A percentile compares a stretch with the other conserved stretches of the same genome.
Conservation (phyloP, 2,888 invertebrate genomes). For the Cabera pusaria region DNA sequence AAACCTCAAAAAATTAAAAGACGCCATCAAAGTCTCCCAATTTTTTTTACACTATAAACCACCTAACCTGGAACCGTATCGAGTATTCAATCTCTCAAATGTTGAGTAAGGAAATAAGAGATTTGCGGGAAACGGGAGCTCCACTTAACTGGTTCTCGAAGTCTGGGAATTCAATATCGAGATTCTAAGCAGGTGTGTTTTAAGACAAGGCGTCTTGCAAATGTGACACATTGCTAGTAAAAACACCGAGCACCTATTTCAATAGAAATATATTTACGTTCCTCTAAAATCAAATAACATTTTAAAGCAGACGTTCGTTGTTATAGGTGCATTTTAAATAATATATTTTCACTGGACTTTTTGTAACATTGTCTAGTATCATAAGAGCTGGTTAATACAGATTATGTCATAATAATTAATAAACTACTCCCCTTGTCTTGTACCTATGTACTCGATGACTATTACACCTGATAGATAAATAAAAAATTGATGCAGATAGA, state of each 20-base stretch:
- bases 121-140: slow-evolving; percentile 51
- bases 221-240: slow-evolving; percentile 43
- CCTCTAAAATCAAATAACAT: too few relatives aligned
- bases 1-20: slow-evolving; percentile 39
- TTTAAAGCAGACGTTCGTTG: too few relatives aligned
- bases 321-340: too few relatives aligned
- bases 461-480: too few relatives aligned
- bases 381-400: too few relatives aligned
- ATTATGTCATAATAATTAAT: too few relatives aligned
- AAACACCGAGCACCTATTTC: slow-evolving; percentile 15
- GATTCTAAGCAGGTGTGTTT: slow-evolving; percentile 79
- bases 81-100: slow-evolving; percentile 31
- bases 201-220: slow-evolving; percentile 64
- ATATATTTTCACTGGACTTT: too few relatives aligned
- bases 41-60: slow-evolving; percentile 49
- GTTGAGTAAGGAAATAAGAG: slow-evolving; percentile 38
- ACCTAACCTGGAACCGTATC: slow-evolving; percentile 48
- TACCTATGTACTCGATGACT: too few relatives aligned
- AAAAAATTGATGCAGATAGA: too few relatives aligned
- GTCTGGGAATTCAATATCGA: slow-evolving; percentile 70
- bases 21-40: slow-evolving; percentile 41
- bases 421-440: too few relatives aligned
- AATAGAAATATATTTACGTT: too few relatives aligned
- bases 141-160: slow-evolving; percentile 56
- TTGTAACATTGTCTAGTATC: too few relatives aligned